Base-by-base conservation (phyloP, 2,888 invertebrate species). In the Drosophila buzzatii region DNA sequence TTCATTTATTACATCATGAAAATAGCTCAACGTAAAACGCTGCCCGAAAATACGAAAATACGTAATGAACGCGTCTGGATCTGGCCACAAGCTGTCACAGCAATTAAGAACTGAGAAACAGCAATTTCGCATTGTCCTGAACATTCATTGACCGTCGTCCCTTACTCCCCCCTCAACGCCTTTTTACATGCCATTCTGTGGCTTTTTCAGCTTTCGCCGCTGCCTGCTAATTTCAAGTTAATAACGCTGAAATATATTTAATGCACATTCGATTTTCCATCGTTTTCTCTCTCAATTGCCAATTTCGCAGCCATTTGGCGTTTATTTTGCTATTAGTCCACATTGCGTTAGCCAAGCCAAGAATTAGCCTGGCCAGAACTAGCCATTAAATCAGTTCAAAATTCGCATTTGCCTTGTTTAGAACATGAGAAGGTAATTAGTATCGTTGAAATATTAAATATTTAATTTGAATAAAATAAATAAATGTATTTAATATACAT, bases 1-100 rank as follows among this genome's bases (percentile, higher is more conserved):
- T 89, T 88, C 89, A 85, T 89, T 91, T 90, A 91, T 91, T 91
- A 89, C 89, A 87, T 85, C 87, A 84, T 90, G 80, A 85, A 91
- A 90, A 82, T 75, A 78, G 72, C 67, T 74, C 53, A 62, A 70
- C 78, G 39, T 67, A 59, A 71, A 71, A 44, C 71, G 61, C 64
- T 68, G 56, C 47, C 63, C 61, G n/a, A n/a, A n/a, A n/a, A n/a
- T n/a, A n/a, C 23, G 5, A 63, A 66, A 27, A 27, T 55, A 27
- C 39, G 35, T 20, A 20, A 20, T 39, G 53, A 33, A 16, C 23
- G 39, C 39, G 53, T 64, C 56, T 31, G 33, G 60, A 58, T 80
- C 72, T 71, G 79, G 79, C 76, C 87, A 79, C 90, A 90, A 69
- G 72, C 90, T 89, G 88, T 89, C 88, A 56, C 51, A 70, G 89